A percentile compares a stretch with the other conserved stretches of the same genome.
Evolutionary conservation across 2,797 vertebrate genomes (phyloP).

Genomic region (Falco biarmicus): DNA sequence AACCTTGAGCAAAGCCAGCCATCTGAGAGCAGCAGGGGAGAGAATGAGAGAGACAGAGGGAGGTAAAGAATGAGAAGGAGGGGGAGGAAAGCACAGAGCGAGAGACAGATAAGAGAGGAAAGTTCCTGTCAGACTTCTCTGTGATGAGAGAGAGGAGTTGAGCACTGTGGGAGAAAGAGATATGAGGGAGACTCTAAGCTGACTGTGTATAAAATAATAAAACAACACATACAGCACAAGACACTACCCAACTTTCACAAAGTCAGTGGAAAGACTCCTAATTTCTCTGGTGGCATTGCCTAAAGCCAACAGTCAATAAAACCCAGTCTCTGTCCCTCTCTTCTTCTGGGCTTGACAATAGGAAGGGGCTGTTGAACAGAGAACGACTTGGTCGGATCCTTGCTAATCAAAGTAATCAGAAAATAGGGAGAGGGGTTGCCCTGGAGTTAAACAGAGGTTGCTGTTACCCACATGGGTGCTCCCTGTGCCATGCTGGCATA

Average conservation of each 20-base stretch:
- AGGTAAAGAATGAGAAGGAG: slow-evolving; percentile 9
- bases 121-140: slow-evolving; percentile 42
- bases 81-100: slow-evolving; percentile 7
- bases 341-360: not conserved
- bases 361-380: not conserved
- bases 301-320: not conserved
- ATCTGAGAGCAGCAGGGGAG: slow-evolving; percentile 34
- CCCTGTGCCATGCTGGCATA: not conserved
- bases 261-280: not conserved
- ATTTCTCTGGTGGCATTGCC: not conserved
- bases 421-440: not conserved
- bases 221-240: not conserved
- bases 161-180: slow-evolving; percentile 25
- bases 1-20: slow-evolving; percentile 53
- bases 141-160: slow-evolving; percentile 29
- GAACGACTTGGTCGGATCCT: not conserved
- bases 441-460: not conserved
- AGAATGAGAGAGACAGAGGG: slow-evolving; percentile 29
- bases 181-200: slow-evolving; percentile 20
- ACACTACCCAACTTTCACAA: not conserved
- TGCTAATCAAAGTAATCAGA: not conserved
- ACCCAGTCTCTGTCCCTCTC: not conserved
- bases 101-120: slow-evolving; percentile 27
- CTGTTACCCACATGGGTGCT: not conserved
- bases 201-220: slow-evolving; percentile 20